Conservation (phyloP, 1,140 invertebrate species). For the Bombus breviceps region DNA sequence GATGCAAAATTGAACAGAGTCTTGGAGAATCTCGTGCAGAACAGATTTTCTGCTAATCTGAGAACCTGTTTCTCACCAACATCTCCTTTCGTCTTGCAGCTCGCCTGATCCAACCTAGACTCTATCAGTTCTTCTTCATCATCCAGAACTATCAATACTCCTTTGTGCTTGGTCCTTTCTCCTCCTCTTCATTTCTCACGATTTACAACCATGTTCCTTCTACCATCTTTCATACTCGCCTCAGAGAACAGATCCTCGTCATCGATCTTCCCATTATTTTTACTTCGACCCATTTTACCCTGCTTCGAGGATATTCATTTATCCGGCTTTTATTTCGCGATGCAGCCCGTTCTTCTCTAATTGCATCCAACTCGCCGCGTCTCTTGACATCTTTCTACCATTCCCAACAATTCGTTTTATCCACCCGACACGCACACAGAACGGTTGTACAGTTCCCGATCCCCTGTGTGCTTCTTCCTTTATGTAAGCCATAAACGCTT, state of each 20-base stretch:
- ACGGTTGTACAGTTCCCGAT: neutral
- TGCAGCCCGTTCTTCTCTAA: conserved; percentile 21
- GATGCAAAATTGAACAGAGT: neutral
- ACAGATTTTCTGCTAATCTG: neutral
- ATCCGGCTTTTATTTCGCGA: conserved; percentile 39
- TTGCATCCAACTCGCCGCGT: conserved; percentile 23
- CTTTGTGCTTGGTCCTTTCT: neutral
- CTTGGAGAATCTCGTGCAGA: neutral
- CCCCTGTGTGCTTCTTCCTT: neutral
- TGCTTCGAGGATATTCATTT: conserved; percentile 39
- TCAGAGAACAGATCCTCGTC: neutral
- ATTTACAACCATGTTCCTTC: conserved; percentile 9
- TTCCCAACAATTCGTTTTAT: neutral
- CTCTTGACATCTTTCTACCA: conserved; percentile 22
- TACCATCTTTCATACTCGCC: neutral
- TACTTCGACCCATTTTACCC: conserved; percentile 37
- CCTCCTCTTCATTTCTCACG: conserved; percentile 18
- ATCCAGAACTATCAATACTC: conserved; percentile 32
- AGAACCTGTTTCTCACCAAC: neutral
- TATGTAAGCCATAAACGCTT: neutral
- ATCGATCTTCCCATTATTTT: conserved; percentile 51
- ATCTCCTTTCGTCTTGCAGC: neutral
- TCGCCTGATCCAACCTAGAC: neutral
- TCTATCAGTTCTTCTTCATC: conserved; percentile 1
- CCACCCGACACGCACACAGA: neutral